Conservation (phyloP, 2,888 invertebrate genomes). For the Tyria jacobaeae region DNA sequence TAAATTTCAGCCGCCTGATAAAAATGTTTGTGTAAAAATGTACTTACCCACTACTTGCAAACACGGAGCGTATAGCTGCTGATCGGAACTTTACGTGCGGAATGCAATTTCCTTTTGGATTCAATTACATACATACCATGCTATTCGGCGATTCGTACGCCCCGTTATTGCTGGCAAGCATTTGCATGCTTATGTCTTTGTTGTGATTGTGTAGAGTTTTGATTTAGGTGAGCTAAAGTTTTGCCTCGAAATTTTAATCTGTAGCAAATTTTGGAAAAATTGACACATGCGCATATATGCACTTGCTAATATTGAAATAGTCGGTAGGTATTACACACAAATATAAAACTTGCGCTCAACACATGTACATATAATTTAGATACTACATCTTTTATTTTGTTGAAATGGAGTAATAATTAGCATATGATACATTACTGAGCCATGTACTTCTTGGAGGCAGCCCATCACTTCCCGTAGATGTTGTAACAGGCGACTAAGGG, state of each 20-base stretch:
- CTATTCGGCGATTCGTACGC: conserved; percentile 59
- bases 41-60: conserved; percentile 45
- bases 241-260: not conserved
- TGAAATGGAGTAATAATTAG: no score
- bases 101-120: conserved; percentile 74
- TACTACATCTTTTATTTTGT: no score
- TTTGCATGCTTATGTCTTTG: conserved; percentile 65
- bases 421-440: no score
- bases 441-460: no score
- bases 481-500: no score
- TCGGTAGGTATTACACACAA: no score
- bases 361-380: no score
- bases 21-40: conserved; percentile 37
- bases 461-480: no score
- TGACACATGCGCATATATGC: no score
- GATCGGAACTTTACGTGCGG: conserved; percentile 63
- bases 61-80: conserved; percentile 46
- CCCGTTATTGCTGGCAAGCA: conserved; percentile 52
- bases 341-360: not conserved
- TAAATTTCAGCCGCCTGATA: conserved; percentile 32
- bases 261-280: no score
- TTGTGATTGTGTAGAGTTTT: conserved; percentile 40
- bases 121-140: conserved; percentile 68
- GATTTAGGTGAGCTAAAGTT: conserved; percentile 1
- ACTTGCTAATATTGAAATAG: no score